Evolutionary conservation across 2,797 vertebrate species (phyloP), one percentile per base, ranked within the genome.

Genomic region (Leptatherina wallacei): DNA sequence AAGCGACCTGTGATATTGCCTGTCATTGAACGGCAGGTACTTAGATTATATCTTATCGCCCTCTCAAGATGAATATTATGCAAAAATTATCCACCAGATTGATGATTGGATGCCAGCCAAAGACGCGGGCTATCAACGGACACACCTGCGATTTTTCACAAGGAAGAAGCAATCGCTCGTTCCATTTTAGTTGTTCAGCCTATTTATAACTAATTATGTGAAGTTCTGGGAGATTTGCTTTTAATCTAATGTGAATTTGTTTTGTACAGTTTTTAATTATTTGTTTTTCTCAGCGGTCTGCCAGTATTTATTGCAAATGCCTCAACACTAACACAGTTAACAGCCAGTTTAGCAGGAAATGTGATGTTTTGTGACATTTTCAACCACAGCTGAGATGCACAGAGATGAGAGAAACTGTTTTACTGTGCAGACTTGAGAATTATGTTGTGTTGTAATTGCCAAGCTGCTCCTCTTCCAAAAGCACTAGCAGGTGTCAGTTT

Each of bases 311-410:
- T 91, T 86, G 65, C 44, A 69, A 69, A 73, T 35, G 61, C 72
- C 47, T 83, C 65, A 85, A 93, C 89, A 91, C 89, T 92, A 92
- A 87, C 77, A 76, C 66, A 61, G 69, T 47, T 62, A 65, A 69
- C 68, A 69, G 44, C 47, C 56, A 32, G 44, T 61, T 65, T 65
- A 24, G 63, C 65, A 32, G 9, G 6, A 71, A 60, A 57, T 40
- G 2, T 38, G 29, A 66, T 32, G 36, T 71, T 71, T 58, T 30
- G 18, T 68, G 24, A 61, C 13, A 3, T 38, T 32, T 40, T 66
- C 1, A 58, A 18, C 59, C 58, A 5, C 66, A 33, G 51, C 61
- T 32, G 33, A 75, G 44, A 22, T 71, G n/a, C 61, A 40, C 36
- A 14, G 22, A 68, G 42, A 71, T n/a, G 40, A 71, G 60, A 68